These are phyloP conservation scores for Palythoa heliodiscus DNA, from an alignment of 92 coral and sea anemone genomes.

Conservation along the genomic window DNA sequence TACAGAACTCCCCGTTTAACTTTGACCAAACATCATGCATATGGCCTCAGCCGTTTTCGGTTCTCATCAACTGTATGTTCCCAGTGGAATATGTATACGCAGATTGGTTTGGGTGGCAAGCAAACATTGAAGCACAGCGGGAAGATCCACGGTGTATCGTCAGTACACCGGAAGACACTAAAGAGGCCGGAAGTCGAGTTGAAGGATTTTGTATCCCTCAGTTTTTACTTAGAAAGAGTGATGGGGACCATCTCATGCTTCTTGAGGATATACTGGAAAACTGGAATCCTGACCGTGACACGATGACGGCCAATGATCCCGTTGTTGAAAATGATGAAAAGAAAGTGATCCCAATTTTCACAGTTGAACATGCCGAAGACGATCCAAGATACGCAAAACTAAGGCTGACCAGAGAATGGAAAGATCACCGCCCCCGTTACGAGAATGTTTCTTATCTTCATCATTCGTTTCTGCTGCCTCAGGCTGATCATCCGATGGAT, in stretches of 20 bases:
- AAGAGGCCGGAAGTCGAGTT: conserved; percentile 67
- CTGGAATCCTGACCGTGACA: conserved; percentile 72
- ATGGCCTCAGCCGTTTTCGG: conserved; percentile 70
- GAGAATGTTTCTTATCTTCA: conserved; percentile 51
- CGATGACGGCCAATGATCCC: conserved; percentile 53
- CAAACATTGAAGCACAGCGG: conserved; percentile 26
- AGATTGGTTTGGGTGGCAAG: conserved; percentile 70
- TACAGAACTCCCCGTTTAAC: conserved; percentile 6
- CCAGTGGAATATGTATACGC: conserved; percentile 77
- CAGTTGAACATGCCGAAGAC: conserved; percentile 59
- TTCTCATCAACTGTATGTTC: conserved; percentile 66
- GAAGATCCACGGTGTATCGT: conserved; percentile 6
- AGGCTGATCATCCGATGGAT: neutral
- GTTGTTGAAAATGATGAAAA: conserved; percentile 45
- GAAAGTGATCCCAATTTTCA: conserved; percentile 58
- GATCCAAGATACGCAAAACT: conserved; percentile 75
- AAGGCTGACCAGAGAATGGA: conserved; percentile 72
- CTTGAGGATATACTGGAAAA: conserved; percentile 35
- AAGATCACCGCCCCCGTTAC: conserved; percentile 61
- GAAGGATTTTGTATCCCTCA: conserved; percentile 85
- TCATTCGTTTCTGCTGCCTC: conserved; percentile 60
- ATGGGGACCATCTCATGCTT: conserved; percentile 23
- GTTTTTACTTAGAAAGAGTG: conserved; percentile 49
- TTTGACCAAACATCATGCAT: conserved; percentile 62
- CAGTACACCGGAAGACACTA: conserved; percentile 6